phyloP scores from a whole-genome alignment of 2,888 invertebrate species.

The Chalcosyrphus nemorum region DNA sequence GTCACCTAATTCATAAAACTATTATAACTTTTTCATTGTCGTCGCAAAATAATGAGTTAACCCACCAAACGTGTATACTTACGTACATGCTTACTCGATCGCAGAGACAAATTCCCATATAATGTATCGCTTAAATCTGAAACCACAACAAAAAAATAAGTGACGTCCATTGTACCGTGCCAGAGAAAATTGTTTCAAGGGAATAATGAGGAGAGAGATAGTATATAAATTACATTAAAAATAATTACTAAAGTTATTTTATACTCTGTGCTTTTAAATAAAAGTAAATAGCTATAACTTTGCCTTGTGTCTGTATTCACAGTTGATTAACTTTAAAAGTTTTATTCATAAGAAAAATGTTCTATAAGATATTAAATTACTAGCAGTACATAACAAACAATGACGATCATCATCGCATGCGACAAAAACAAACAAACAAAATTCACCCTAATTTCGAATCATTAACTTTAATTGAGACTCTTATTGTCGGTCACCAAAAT shows the following conservation, averaged over 20 bases:
- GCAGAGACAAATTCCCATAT: too few relatives aligned
- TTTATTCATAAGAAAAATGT: neutral
- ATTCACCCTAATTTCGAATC: neutral
- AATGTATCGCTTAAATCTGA: too few relatives aligned
- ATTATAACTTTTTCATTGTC: too few relatives aligned
- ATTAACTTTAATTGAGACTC: conserved; percentile 12
- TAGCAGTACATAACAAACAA: neutral
- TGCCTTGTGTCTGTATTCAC: neutral
- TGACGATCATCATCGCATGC: neutral
- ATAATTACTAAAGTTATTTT: neutral
- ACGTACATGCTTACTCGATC: too few relatives aligned
- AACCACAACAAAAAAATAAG: too few relatives aligned
- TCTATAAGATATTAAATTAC: neutral
- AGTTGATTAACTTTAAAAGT: neutral
- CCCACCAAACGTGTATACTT: too few relatives aligned
- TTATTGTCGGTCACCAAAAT: conserved; percentile 1
- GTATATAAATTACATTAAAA: neutral
- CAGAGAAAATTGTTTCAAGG: too few relatives aligned
- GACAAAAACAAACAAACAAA: neutral
- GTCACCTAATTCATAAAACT: too few relatives aligned
- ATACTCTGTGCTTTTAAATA: neutral
- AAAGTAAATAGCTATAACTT: too few relatives aligned
- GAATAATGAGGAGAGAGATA: too few relatives aligned
- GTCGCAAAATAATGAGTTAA: too few relatives aligned
- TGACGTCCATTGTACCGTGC: too few relatives aligned